Evolutionary conservation across 2,797 vertebrate genomes (phyloP).

Genomic region (Dendrocincla tyrannina): DNA sequence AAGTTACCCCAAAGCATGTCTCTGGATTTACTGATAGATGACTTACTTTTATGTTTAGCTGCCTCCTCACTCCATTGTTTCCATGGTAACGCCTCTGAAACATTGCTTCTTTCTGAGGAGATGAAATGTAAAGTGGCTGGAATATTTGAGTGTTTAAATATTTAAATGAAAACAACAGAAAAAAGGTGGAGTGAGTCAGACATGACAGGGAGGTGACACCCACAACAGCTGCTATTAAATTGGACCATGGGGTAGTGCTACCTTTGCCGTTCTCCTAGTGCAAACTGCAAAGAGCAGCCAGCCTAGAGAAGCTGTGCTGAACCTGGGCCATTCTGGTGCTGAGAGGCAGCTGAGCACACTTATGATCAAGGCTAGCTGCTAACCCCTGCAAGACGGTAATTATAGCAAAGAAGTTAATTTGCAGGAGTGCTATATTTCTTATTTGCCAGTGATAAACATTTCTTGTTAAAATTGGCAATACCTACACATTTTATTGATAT

Average conservation of each 20-base stretch:
- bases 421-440: neutral
- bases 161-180: slow-evolving; percentile 38
- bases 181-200: slow-evolving; percentile 42
- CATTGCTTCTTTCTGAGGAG: slow-evolving; percentile 71
- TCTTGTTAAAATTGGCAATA: neutral
- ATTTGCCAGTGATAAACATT: neutral
- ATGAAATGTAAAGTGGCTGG: slow-evolving; percentile 74
- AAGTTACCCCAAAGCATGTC: slow-evolving; percentile 47
- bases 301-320: neutral
- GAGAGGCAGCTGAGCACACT: neutral
- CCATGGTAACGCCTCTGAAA: slow-evolving; percentile 79
- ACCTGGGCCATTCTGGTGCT: neutral
- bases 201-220: slow-evolving; percentile 1
- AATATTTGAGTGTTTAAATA: slow-evolving; percentile 68
- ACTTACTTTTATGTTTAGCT: slow-evolving; percentile 71
- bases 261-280: neutral
- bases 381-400: neutral
- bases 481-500: neutral
- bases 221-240: neutral
- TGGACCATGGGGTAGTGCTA: neutral
- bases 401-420: neutral
- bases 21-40: slow-evolving; percentile 67
- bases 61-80: slow-evolving; percentile 72
- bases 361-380: neutral
- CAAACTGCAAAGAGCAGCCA: neutral